phyloP scores from a whole-genome alignment of 1,140 invertebrate species.

The Ostrea denselamellosa region DNA sequence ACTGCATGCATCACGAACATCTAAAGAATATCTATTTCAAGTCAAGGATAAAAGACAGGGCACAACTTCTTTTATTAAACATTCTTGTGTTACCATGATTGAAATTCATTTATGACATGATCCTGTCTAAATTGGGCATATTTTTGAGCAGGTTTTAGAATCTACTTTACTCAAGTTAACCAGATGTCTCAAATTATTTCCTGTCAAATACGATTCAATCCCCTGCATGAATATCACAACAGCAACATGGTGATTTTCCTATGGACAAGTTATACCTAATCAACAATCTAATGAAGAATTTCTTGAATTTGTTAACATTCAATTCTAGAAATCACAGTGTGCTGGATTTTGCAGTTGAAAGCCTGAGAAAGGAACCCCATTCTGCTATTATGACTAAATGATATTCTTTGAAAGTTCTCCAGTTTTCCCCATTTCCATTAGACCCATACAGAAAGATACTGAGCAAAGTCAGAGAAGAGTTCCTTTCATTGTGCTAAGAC shows the following conservation, averaged over 20 bases:
- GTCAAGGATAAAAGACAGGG: neutral
- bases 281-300: neutral
- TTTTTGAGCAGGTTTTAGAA: neutral
- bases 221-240: neutral
- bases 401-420: constrained; percentile 25
- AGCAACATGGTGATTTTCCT: neutral
- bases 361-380: neutral
- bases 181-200: constrained; percentile 29
- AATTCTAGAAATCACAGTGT: neutral
- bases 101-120: neutral
- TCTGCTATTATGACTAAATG: constrained; percentile 25
- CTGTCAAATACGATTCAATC: neutral
- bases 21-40: neutral
- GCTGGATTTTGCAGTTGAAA: constrained; percentile 32
- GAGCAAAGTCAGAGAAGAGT: neutral
- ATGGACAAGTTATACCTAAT: constrained; percentile 6
- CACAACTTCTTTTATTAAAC: neutral
- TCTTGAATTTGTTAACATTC: neutral
- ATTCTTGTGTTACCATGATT: neutral
- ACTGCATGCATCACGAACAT: neutral
- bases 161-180: neutral
- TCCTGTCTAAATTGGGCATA: neutral
- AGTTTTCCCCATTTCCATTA: constrained; percentile 31
- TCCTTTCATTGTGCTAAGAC: constrained; percentile 32
- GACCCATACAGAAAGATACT: constrained; percentile 21